These are phyloP conservation scores for Chydorus sphaericus DNA, from an alignment of 2,888 invertebrate species.

Conservation along the genomic window DNA sequence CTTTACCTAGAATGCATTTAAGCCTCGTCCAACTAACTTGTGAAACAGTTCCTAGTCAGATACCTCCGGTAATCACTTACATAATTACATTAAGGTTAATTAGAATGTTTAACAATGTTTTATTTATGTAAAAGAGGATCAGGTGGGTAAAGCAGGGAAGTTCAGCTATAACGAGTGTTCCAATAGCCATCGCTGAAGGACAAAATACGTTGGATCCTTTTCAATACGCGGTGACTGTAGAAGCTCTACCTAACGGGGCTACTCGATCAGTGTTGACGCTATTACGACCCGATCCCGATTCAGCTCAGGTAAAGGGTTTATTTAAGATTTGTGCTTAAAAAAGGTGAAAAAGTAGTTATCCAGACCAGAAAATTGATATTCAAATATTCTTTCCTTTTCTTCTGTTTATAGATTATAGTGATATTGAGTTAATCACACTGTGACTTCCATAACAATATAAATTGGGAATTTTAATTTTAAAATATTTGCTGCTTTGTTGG, in stretches of 20 bases:
- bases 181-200: background rate
- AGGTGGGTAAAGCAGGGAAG: constrained; percentile 2
- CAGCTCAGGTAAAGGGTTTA: background rate
- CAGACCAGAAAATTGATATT: no score
- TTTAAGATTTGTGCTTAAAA: no score
- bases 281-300: background rate
- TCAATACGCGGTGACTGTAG: background rate
- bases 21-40: background rate
- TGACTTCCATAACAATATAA: no score
- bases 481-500: no score
- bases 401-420: no score
- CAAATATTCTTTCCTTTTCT: no score
- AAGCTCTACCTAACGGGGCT: background rate
- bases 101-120: background rate
- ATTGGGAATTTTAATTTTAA: no score
- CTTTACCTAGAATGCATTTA: background rate
- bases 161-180: background rate
- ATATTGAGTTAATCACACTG: no score
- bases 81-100: background rate
- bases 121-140: background rate
- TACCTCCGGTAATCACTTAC: background rate
- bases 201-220: background rate
- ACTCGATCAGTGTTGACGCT: background rate
- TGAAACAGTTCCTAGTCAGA: background rate
- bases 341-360: no score